These are phyloP conservation scores for Silurus meridionalis DNA, from an alignment of 2,113 vertebrate species.

Conservation along the genomic window DNA sequence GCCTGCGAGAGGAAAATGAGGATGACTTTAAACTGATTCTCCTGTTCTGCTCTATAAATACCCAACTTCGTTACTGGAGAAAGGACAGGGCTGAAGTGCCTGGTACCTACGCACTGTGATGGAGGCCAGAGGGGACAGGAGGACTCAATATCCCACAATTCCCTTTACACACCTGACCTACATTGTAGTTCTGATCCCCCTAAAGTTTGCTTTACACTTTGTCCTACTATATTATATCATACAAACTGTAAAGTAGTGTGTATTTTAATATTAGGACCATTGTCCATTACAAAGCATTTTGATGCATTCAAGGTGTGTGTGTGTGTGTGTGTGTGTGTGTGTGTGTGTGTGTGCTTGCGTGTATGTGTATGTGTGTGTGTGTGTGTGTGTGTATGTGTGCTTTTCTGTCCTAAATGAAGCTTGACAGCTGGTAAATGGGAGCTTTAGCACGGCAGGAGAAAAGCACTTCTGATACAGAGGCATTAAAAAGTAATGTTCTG, in stretches of 20 bases:
- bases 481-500: constrained; percentile 60
- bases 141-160: constrained; percentile 44
- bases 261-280: neutral
- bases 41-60: constrained; percentile 46
- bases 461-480: constrained; percentile 53
- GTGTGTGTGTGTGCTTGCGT: constrained; percentile 15
- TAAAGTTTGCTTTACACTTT: constrained; percentile 10
- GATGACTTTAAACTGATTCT: constrained; percentile 32
- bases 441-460: constrained; percentile 36
- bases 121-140: constrained; percentile 42
- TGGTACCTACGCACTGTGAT: constrained; percentile 12
- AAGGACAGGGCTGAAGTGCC: constrained; percentile 32
- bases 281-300: neutral
- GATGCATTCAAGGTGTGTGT: neutral
- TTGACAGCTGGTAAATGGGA: constrained; percentile 54
- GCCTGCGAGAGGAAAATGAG: constrained; percentile 27
- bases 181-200: constrained; percentile 46
- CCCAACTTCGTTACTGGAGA: constrained; percentile 23
- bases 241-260: neutral
- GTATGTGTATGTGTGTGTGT: neutral
- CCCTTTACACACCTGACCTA: constrained; percentile 51
- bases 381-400: neutral
- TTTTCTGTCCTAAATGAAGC: constrained; percentile 22
- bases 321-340: constrained; percentile 17
- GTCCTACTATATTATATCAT: constrained; percentile 5